These are phyloP conservation scores for Didymodactylos carnosus DNA, from an alignment of 2,888 invertebrate genomes.

Conservation along the genomic window DNA sequence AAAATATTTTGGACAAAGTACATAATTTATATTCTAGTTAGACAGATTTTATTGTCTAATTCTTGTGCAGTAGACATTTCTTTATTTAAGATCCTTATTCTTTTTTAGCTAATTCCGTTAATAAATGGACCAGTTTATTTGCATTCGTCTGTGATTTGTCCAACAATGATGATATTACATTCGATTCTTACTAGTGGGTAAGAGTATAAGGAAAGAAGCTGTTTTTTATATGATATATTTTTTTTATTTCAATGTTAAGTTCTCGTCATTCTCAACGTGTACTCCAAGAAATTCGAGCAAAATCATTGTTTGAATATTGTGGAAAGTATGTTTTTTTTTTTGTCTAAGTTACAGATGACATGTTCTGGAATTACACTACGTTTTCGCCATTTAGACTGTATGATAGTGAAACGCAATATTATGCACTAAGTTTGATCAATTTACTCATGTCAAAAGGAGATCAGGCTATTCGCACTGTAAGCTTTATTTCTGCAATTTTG, in stretches of 20 bases:
- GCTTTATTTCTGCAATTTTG: not conserved
- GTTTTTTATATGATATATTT: too few relatives aligned
- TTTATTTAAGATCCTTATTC: too few relatives aligned
- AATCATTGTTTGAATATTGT: not conserved
- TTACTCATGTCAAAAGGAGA: not conserved
- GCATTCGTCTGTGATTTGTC: not conserved
- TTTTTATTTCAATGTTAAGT: too few relatives aligned
- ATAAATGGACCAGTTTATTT: too few relatives aligned
- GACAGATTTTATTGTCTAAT: too few relatives aligned
- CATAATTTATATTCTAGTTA: too few relatives aligned
- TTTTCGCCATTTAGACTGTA: not conserved
- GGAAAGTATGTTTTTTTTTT: not conserved
- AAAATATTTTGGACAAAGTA: not conserved
- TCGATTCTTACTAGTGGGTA: not conserved
- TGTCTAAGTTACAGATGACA: not conserved
- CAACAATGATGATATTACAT: not conserved
- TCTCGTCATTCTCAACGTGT: too few relatives aligned
- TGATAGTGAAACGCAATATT: not conserved
- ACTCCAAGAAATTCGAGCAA: not conserved
- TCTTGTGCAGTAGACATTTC: too few relatives aligned
- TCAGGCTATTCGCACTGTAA: not conserved
- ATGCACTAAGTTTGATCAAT: not conserved
- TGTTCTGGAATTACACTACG: too few relatives aligned
- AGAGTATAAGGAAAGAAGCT: not conserved
- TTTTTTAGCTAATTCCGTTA: too few relatives aligned